phyloP scores from a whole-genome alignment of 1,140 invertebrate genomes.

The Drosophila grimshawi region DNA sequence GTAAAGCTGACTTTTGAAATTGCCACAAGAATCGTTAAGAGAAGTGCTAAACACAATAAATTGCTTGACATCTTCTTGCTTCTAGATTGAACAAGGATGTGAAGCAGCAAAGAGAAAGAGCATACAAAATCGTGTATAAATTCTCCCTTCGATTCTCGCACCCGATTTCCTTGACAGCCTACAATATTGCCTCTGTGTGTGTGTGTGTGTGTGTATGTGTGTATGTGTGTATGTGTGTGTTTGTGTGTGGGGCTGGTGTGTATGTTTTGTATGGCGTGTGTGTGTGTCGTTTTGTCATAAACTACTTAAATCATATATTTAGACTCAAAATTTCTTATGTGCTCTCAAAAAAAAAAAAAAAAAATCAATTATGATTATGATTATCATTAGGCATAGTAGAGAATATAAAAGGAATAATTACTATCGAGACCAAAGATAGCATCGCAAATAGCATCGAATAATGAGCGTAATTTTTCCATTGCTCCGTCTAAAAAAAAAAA shows the following conservation, averaged over 20 bases:
- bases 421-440: slow-evolving; percentile 83
- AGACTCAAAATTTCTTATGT: slow-evolving; percentile 56
- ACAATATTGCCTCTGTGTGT: not conserved
- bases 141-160: not conserved
- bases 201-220: slow-evolving; percentile 15
- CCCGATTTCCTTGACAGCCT: not conserved
- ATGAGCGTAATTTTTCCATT: slow-evolving; percentile 83
- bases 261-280: slow-evolving; percentile 20
- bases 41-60: not conserved
- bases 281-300: slow-evolving; percentile 41
- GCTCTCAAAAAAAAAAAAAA: slow-evolving; percentile 76
- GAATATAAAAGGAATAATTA: slow-evolving; percentile 81
- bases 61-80: too few species aligned
- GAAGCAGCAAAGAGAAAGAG: not conserved
- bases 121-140: not conserved
- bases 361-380: slow-evolving; percentile 55
- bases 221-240: not conserved
- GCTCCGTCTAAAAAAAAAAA: slow-evolving; percentile 80
- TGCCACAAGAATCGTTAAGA: not conserved
- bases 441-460: slow-evolving; percentile 83
- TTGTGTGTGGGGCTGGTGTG: not conserved
- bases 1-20: not conserved
- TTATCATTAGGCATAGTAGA: slow-evolving; percentile 79
- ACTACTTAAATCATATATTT: slow-evolving; percentile 69
- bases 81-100: too few species aligned